A percentile compares a stretch with the other conserved stretches of the same genome.
Evolutionary conservation across 2,113 vertebrate species (phyloP).

Genomic region (Opisthocomus hoazin): DNA sequence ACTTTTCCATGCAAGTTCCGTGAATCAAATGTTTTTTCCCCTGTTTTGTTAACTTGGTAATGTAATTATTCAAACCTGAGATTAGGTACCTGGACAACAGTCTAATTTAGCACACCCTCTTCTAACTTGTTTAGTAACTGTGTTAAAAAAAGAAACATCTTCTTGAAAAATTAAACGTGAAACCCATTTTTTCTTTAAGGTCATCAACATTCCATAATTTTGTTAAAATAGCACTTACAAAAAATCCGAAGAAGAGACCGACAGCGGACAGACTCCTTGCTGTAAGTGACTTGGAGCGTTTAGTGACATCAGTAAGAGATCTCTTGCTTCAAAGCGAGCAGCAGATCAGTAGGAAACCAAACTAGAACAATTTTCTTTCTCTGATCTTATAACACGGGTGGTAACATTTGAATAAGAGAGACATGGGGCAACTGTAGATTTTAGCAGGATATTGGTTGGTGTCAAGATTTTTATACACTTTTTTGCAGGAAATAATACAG

Average conservation of each 20-base stretch:
- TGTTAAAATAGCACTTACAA: slow-evolving; percentile 94
- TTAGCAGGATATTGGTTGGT: neutral
- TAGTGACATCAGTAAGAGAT: neutral
- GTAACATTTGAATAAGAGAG: neutral
- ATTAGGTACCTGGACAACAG: neutral
- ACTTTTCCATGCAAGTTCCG: neutral
- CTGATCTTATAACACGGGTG: fast-evolving
- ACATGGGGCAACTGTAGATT: neutral
- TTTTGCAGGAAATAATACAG: neutral
- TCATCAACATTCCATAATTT: slow-evolving; percentile 92
- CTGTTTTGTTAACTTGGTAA: neutral
- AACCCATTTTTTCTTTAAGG: slow-evolving; percentile 69
- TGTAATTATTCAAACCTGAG: neutral
- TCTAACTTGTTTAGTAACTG: neutral
- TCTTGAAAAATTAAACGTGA: neutral
- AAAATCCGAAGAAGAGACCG: slow-evolving; percentile 98
- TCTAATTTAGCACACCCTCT: neutral
- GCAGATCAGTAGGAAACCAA: neutral
- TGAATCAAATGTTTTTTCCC: fast-evolving
- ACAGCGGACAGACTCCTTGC: slow-evolving; percentile 92
- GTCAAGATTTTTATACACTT: neutral
- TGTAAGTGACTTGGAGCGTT: slow-evolving; percentile 72
- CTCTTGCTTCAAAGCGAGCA: neutral
- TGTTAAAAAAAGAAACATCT: neutral
- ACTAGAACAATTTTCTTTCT: neutral